Evolutionary conservation across 2,888 invertebrate species (phyloP), one percentile per base, ranked within the genome.

Genomic region (Amorpha juglandis): DNA sequence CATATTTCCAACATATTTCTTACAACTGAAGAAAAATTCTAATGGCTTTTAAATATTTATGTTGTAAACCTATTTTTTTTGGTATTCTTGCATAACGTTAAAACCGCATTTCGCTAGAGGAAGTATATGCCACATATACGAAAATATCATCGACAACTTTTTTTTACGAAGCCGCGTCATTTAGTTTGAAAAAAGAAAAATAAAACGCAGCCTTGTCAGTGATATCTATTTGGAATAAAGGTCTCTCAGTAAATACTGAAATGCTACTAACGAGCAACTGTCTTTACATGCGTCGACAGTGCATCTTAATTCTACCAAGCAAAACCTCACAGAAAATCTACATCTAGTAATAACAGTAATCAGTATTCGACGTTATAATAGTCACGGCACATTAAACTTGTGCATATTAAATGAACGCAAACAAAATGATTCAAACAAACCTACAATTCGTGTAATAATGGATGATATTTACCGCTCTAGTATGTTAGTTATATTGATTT

Each of bases 281-380:
- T 4, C 38, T 16, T 4, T 19, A 58, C 38, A 12, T 16, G 38
- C 19, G 19, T 58, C 58, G 19, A 19, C 19, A 21, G 11, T 35
- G 42, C 38, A 58, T 58, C 12, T 42, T 58, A 42, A 58, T 58
- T 58, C 19, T 16, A 58, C 58, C 0, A 11, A 19, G 21, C 11
- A 58, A 58, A 58, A 42, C 38, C 12, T 0, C 69, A 67, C 69
- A 47, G 66, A 74, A 66, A 70, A 73, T 73, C 63, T 48, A 35
- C 47, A 65, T 65, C 55, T 58, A 58, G 42, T 42, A 42, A 58
- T 58, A 58, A 38, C 19, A 58, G 58, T 16, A 58, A 58, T 58
- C 58, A 42, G 52, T 42, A 53, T 55, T 55, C 51, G 47, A 8
- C 9, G 42, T 12, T 19, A 42, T 58, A 19, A 58, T 42, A 19